These are phyloP conservation scores for Epizoanthus scotinus DNA, from an alignment of 92 coral and sea anemone genomes.

Conservation along the genomic window DNA sequence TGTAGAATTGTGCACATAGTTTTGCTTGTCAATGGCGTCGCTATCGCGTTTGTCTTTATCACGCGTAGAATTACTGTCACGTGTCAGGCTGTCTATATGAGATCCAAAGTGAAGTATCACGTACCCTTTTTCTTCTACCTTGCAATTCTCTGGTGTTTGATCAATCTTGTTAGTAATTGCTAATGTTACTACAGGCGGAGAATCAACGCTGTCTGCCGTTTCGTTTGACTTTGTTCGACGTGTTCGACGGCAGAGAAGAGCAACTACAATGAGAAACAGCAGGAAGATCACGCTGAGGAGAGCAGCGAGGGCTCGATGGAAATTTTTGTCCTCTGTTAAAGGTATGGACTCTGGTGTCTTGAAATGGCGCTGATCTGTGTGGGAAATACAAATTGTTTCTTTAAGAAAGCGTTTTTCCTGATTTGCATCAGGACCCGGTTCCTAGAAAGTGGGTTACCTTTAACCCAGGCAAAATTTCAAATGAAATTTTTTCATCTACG, in stretches of 20 bases:
- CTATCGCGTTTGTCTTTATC: too few relatives aligned
- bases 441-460: too few relatives aligned
- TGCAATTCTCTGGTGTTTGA: not conserved
- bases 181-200: not conserved
- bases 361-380: not conserved
- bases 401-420: too few relatives aligned
- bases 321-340: not conserved
- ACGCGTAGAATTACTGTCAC: not conserved
- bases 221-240: not conserved
- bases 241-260: slow-evolving; percentile 6
- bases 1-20: too few relatives aligned
- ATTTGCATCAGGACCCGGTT: too few relatives aligned
- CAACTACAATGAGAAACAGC: not conserved
- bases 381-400: not conserved
- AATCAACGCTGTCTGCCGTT: not conserved
- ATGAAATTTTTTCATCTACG: too few relatives aligned
- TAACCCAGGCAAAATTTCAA: too few relatives aligned
- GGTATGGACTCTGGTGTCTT: not conserved
- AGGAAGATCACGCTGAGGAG: slow-evolving; percentile 24
- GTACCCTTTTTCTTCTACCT: slow-evolving; percentile 18
- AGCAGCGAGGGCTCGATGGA: slow-evolving; percentile 5
- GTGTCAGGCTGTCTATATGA: not conserved
- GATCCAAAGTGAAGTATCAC: slow-evolving; percentile 15
- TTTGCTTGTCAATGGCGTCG: too few relatives aligned
- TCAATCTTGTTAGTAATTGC: not conserved